Base-by-base conservation (phyloP, 2,113 vertebrate genomes). In the Syngnathoides biaculeatus region DNA sequence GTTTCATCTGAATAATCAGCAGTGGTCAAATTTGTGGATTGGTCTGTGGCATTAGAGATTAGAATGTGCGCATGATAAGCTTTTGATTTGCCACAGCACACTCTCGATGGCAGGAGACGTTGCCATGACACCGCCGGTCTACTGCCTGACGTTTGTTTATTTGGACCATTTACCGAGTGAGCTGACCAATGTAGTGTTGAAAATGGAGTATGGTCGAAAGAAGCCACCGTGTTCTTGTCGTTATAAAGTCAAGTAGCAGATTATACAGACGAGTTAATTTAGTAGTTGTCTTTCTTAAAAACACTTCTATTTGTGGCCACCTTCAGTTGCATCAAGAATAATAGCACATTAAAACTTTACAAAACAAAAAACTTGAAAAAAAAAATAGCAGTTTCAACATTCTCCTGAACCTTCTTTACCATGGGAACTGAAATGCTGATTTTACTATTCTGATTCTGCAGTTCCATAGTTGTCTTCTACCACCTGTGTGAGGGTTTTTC, bases 1-100 rank as follows among this genome's bases (percentile, higher is more conserved):
- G 19, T 64, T 74, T 65, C 35, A 73, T 67, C 61, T 39, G 75
- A 78, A 71, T 68, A 53, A 68, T 79, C 78, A 64, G 45, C 52
- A 61, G 55, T 52, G 57, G 72, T 39, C 52, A 62, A 69, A 65
- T 60, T 39, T 55, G 39, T 9, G 43, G 50, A 55, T 67, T 50
- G 67, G 55, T 67, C 40, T 72, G 50, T 67, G 57, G 52, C 43
- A 55, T 73, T 68, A 56, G 60, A 75, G 66, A 75, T 67, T 68
- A 67, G 26, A 47, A 65, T 78, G 61, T 71, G 58, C 62, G 27
- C 5, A 35, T 57, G 64, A 70, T 74, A 73, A 77, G 60, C 57
- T 60, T 68, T 65, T 72, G 40, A 77, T 72, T 70, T 70, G 40
- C 65, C 61, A 71, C 60, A 52, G 40, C 27, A 27, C 52, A n/a